Conservation (phyloP, 2,113 vertebrate species). For the Halcyon malimbica region DNA sequence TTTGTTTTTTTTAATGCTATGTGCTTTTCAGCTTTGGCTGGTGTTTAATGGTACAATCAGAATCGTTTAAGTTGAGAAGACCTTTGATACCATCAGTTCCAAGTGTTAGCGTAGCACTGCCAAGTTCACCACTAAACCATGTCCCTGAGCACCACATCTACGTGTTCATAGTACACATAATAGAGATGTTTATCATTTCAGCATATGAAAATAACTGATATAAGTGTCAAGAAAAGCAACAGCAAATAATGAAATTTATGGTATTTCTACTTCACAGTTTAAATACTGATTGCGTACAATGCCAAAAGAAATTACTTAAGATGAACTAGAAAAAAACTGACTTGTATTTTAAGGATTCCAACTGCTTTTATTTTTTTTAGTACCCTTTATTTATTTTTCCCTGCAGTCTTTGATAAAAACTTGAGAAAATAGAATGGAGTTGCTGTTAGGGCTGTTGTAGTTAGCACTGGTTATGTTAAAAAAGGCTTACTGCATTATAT, state of each 20-base stretch:
- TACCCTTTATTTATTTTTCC: background rate
- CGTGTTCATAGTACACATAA: accelerated
- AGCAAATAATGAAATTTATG: background rate
- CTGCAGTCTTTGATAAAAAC: background rate
- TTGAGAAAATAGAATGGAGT: background rate
- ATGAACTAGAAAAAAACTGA: background rate
- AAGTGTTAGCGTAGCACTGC: background rate
- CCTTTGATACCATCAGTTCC: background rate
- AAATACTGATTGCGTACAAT: background rate
- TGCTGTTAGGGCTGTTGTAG: background rate
- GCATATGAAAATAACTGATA: background rate
- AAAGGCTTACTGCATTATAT: background rate
- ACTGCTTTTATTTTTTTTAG: background rate
- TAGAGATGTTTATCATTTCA: background rate
- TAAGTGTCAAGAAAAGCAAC: background rate
- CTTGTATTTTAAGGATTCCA: background rate
- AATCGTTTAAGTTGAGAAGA: background rate
- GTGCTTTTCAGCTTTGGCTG: background rate
- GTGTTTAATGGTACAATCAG: background rate
- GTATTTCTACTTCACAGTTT: background rate
- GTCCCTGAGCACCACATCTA: accelerated
- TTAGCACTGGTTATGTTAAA: background rate
- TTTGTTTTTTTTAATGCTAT: background rate
- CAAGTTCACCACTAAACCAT: background rate
- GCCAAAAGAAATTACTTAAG: background rate